Evolutionary conservation across 2,797 vertebrate species (phyloP), one percentile per base, ranked within the genome.

Genomic region (Siniperca obscura): DNA sequence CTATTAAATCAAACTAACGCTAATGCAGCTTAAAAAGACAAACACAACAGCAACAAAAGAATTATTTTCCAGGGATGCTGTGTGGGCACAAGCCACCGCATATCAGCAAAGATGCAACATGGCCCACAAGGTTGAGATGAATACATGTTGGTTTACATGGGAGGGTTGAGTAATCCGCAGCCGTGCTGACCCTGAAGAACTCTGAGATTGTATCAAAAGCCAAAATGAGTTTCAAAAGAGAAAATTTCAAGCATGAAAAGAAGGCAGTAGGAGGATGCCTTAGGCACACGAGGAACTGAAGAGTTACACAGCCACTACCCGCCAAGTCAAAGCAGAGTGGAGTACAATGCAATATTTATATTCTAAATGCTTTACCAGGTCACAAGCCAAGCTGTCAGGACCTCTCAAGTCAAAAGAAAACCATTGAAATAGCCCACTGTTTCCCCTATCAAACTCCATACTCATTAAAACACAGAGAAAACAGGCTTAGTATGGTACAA

Each of bases 201-300:
- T 90, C 86, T 3, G 66, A 89, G 94, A 94, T 92, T 89, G 90
- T 81, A 94, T 95, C 93, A 95, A 93, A 94, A 90, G 81, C 62
- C 38, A 86, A 93, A 93, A 91, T 86, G 84, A 83, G 83, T 91
- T 89, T 91, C 48, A 92, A 93, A 90, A 91, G 86, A 80, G 60
- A 92, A 87, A 68, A 90, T 83, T 88, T 87, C 48, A 55, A 90
- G 87, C 84, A 85, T 86, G 70, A 86, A 90, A 92, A 85, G 80
- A 74, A 88, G 85, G 83, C 74, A 86, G 91, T 90, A 57, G 90
- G 92, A 90, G 92, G 89, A 92, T 65, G 90, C 92, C 94, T 90
- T 3, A 50, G 91, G 94, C 94, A 64, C 74, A 83, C 2, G 34
- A 67, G 50, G 78, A 83, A 79, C 77, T 65, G 50, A 80, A 76